phyloP scores from a whole-genome alignment of 2,797 vertebrate species.

The Acrossocheilus fasciatus region DNA sequence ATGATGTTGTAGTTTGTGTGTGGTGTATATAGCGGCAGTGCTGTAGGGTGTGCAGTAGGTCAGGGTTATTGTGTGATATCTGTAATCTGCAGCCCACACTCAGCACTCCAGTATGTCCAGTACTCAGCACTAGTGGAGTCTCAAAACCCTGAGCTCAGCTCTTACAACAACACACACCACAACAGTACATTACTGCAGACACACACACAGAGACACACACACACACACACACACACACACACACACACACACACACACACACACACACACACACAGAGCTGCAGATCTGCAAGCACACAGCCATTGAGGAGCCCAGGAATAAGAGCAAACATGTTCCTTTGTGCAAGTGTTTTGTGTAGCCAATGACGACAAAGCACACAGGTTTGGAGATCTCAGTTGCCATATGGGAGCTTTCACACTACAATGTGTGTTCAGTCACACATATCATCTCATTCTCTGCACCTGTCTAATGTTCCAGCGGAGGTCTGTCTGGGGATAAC shows the following conservation, averaged over 20 bases:
- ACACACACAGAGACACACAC: conserved; percentile 10
- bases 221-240: conserved; percentile 20
- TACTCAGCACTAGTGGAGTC: conserved; percentile 24
- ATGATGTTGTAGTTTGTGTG: neutral
- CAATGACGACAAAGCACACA: neutral
- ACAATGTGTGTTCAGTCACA: conserved; percentile 6
- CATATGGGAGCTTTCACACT: conserved; percentile 16
- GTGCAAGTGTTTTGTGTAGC: conserved; percentile 6
- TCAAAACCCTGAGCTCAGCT: conserved; percentile 42
- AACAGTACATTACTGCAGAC: neutral
- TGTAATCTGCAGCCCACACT: conserved; percentile 38
- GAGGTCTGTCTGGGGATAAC: conserved; percentile 20
- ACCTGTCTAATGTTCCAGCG: conserved; percentile 36
- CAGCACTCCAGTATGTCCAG: conserved; percentile 5
- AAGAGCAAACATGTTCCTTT: conserved; percentile 9
- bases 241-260: conserved; percentile 20
- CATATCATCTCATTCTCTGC: conserved; percentile 28
- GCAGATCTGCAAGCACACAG: neutral
- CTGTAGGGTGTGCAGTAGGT: neutral
- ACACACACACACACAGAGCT: neutral
- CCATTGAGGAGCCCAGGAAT: neutral
- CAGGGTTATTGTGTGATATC: conserved; percentile 35
- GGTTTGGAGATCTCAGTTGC: conserved; percentile 27
- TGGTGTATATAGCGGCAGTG: neutral
- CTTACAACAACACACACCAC: conserved; percentile 16